A percentile compares a stretch with the other conserved stretches of the same genome.
These are phyloP conservation scores for Mizuhopecten yessoensis DNA, from an alignment of 1,140 invertebrate genomes.

Conservation along the genomic window DNA sequence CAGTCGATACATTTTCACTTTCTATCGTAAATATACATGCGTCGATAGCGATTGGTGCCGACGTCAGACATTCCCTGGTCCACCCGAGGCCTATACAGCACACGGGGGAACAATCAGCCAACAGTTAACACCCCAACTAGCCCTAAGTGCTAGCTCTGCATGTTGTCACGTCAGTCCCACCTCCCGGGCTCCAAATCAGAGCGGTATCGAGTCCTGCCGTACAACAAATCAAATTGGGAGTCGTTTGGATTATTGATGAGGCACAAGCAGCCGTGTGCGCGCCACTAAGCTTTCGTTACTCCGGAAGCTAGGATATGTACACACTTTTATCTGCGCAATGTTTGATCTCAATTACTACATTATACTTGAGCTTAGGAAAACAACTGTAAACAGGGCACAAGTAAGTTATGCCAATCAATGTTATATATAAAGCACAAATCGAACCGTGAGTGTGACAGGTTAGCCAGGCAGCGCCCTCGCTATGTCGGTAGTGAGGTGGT, in stretches of 20 bases:
- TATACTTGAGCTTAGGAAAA: constrained; percentile 34
- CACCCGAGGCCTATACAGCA: background rate
- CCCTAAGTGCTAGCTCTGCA: background rate
- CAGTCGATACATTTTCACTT: constrained; percentile 35
- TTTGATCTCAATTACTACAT: constrained; percentile 39
- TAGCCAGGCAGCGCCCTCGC: constrained; percentile 6
- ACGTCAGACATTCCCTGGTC: background rate
- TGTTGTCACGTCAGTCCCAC: background rate
- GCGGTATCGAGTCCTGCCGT: constrained; percentile 4
- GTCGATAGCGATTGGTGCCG: background rate
- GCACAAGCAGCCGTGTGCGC: constrained; percentile 15
- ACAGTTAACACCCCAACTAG: constrained; percentile 1
- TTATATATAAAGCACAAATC: background rate
- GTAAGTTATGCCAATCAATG: constrained; percentile 38
- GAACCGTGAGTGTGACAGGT: constrained; percentile 4
- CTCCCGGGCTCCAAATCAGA: constrained; percentile 30
- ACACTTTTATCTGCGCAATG: constrained; percentile 14
- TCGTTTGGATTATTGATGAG: constrained; percentile 24
- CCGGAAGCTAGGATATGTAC: constrained; percentile 25
- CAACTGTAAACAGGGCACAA: constrained; percentile 20
- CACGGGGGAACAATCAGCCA: background rate
- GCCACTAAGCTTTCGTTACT: constrained; percentile 21
- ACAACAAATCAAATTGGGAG: constrained; percentile 27
- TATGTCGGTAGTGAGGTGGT: background rate
- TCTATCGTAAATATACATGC: background rate